phyloP scores from a whole-genome alignment of 35 echinoderm and acorn worm species.

The Ophioderma brevispina region DNA sequence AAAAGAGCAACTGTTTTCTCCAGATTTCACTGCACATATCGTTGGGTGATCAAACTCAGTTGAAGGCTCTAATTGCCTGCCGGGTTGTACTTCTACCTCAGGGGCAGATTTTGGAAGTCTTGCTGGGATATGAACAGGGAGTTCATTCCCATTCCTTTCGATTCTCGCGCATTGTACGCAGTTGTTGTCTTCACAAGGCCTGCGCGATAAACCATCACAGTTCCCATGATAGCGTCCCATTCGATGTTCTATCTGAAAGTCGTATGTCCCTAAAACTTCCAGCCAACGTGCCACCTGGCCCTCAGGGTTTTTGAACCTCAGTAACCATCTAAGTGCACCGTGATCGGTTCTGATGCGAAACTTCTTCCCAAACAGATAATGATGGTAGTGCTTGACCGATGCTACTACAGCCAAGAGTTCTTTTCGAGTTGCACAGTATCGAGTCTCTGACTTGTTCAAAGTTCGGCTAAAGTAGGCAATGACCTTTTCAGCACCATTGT shows the following conservation, averaged over 20 bases:
- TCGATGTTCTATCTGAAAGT: slow-evolving; percentile 54
- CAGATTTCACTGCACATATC: neutral
- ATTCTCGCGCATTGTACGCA: neutral
- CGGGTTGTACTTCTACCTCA: neutral
- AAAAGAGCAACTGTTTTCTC: neutral
- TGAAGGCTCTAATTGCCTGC: neutral
- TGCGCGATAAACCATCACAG: slow-evolving; percentile 59
- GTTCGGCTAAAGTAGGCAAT: too few relatives aligned
- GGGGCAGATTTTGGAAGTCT: neutral
- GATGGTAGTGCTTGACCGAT: slow-evolving; percentile 55
- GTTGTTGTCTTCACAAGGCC: slow-evolving; percentile 33
- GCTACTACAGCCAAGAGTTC: slow-evolving; percentile 66
- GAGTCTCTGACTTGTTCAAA: slow-evolving; percentile 47
- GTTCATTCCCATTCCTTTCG: neutral
- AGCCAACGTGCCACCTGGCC: slow-evolving; percentile 87
- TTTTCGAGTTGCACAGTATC: slow-evolving; percentile 73
- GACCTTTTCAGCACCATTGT: slow-evolving; percentile 56
- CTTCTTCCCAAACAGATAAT: slow-evolving; percentile 58
- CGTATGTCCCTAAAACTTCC: slow-evolving; percentile 50
- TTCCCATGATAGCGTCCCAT: slow-evolving; percentile 43
- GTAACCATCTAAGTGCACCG: slow-evolving; percentile 56
- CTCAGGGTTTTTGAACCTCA: slow-evolving; percentile 68
- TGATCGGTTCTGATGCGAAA: slow-evolving; percentile 48
- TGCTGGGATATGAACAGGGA: neutral
- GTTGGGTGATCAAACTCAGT: neutral